Evolutionary conservation across 2,113 vertebrate genomes (phyloP).

Genomic region (Coturnix japonica): DNA sequence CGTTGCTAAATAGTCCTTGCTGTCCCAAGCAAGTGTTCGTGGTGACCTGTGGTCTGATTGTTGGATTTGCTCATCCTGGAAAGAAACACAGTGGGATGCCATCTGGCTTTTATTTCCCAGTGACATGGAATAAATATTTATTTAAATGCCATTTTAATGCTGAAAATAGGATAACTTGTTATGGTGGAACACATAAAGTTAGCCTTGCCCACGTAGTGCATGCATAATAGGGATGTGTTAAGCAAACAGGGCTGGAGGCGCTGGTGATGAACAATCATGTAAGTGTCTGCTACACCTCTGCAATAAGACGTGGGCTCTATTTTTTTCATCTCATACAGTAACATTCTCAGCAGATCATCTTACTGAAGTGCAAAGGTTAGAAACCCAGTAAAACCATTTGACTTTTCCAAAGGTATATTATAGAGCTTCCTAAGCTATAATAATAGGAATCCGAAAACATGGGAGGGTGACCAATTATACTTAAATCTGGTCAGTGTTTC

Average conservation of each 20-base stretch:
- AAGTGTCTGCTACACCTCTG: background rate
- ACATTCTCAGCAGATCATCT: constrained; percentile 18
- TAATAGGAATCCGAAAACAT: constrained; percentile 63
- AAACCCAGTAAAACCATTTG: background rate
- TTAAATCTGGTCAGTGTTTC: constrained; percentile 74
- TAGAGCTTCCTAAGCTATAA: constrained; percentile 48
- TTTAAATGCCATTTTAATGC: constrained; percentile 10
- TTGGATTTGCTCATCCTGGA: constrained; percentile 23
- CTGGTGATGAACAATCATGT: background rate
- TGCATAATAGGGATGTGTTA: background rate
- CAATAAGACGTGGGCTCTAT: background rate
- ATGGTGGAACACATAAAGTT: background rate
- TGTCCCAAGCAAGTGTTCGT: background rate
- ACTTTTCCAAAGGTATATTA: constrained; percentile 48
- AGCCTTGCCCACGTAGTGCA: background rate
- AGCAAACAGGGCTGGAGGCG: constrained; percentile 25
- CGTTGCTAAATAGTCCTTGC: background rate
- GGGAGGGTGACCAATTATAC: constrained; percentile 75
- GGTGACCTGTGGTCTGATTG: constrained; percentile 4
- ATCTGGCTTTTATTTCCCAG: constrained; percentile 41
- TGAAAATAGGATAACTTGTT: constrained; percentile 39
- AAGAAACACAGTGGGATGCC: constrained; percentile 25
- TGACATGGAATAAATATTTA: constrained; percentile 50
- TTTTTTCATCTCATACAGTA: background rate
- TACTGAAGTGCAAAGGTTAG: constrained; percentile 45